Percentiles rank a stretch among this genome's conserved stretches.
Evolutionary conservation across 2,797 vertebrate genomes (phyloP).

Genomic region (Cuculus canorus): DNA sequence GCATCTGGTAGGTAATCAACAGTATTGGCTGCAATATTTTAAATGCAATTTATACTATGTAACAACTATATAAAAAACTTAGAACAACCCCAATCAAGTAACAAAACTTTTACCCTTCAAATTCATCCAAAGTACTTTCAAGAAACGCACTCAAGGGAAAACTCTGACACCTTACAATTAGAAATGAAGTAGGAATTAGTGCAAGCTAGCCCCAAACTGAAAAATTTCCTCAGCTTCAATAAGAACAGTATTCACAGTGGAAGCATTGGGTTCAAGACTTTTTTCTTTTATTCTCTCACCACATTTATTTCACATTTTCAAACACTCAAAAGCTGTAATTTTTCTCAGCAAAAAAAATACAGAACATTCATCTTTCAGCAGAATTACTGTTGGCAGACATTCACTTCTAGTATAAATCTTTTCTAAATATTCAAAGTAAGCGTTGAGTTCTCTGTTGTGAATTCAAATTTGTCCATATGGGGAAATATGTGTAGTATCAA

Average conservation of each 20-base stretch:
- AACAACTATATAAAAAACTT: background rate
- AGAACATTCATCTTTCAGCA: slow-evolving; percentile 11
- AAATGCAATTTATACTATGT: background rate
- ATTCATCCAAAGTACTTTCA: background rate
- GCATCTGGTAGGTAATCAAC: too few species aligned
- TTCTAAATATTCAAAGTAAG: slow-evolving; percentile 59
- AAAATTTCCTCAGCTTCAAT: background rate
- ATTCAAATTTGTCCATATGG: slow-evolving; percentile 64
- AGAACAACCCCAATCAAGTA: background rate
- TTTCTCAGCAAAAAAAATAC: slow-evolving; percentile 15
- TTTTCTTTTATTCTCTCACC: slow-evolving; percentile 27
- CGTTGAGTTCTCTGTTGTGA: slow-evolving; percentile 55
- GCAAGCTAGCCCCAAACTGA: background rate
- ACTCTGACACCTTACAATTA: background rate
- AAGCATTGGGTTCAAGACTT: background rate
- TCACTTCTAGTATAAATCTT: slow-evolving; percentile 36
- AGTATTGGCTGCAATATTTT: background rate
- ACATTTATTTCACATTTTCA: slow-evolving; percentile 38
- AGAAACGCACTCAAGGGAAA: background rate
- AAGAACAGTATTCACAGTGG: background rate
- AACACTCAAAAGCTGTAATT: slow-evolving; percentile 48
- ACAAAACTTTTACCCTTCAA: background rate
- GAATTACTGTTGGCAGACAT: slow-evolving; percentile 60
- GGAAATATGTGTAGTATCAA: slow-evolving; percentile 57
- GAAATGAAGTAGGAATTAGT: background rate